A percentile compares a stretch with the other conserved stretches of the same genome.
These are phyloP conservation scores for Gymnobelideus leadbeateri DNA, from an alignment of 2,113 vertebrate genomes.

Conservation along the genomic window DNA sequence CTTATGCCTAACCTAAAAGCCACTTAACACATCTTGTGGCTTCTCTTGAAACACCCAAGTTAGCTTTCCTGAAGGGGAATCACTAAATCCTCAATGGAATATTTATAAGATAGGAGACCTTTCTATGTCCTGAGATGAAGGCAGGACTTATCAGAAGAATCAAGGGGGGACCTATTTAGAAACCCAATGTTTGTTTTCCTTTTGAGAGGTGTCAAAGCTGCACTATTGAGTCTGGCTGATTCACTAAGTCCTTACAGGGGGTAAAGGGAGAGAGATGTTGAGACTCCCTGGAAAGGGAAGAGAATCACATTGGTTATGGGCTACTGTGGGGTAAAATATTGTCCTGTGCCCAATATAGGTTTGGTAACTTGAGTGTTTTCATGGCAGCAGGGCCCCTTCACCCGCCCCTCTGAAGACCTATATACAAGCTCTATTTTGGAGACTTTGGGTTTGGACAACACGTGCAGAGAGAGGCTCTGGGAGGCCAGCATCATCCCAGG, in stretches of 20 bases:
- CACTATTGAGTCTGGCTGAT: not conserved
- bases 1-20: too few species aligned
- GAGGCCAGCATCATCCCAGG: not conserved
- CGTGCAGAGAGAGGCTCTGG: not conserved
- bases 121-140: not conserved
- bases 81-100: not conserved
- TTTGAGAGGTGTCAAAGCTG: not conserved
- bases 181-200: not conserved
- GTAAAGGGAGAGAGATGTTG: not conserved
- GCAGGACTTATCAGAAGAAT: not conserved
- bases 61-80: not conserved
- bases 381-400: not conserved
- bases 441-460: not conserved
- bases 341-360: not conserved
- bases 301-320: not conserved
- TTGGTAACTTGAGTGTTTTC: not conserved
- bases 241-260: not conserved
- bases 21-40: not conserved
- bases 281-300: not conserved
- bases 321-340: not conserved
- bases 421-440: not conserved
- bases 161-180: not conserved
- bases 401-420: not conserved
- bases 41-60: not conserved
- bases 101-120: not conserved